Conservation (phyloP, 2,113 vertebrate genomes). For the Ptyas mucosa region DNA sequence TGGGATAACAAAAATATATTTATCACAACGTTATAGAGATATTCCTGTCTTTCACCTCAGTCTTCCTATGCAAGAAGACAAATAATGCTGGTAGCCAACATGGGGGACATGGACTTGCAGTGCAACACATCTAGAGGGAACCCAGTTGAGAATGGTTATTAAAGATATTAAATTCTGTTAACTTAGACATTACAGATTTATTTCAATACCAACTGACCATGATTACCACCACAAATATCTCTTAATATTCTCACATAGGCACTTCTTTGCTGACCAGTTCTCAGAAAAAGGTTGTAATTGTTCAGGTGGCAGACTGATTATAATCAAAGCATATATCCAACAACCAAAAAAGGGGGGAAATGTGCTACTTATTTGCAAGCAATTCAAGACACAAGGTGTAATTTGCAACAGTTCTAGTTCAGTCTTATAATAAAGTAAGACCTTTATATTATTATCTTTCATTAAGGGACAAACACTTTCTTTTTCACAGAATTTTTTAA, state of each 20-base stretch:
- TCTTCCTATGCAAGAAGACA: neutral
- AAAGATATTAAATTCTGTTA: neutral
- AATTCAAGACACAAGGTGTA: neutral
- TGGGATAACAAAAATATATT: neutral
- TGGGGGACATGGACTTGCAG: neutral
- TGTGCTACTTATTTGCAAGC: neutral
- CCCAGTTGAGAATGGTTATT: neutral
- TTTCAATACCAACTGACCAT: neutral
- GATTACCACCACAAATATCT: neutral
- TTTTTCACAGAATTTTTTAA: neutral
- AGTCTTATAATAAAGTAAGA: neutral
- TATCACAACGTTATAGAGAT: neutral
- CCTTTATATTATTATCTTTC: neutral
- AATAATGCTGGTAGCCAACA: neutral
- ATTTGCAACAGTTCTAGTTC: neutral
- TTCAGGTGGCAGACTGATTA: neutral
- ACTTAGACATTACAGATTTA: neutral
- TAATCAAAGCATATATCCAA: neutral
- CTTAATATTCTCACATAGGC: neutral
- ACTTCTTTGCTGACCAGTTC: neutral
- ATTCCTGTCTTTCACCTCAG: conserved; percentile 6
- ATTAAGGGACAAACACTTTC: neutral
- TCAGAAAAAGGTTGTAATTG: neutral
- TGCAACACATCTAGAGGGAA: neutral
- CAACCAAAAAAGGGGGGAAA: neutral